These are phyloP conservation scores for Syngnathus floridae DNA, from an alignment of 2,113 vertebrate species.

Conservation along the genomic window DNA sequence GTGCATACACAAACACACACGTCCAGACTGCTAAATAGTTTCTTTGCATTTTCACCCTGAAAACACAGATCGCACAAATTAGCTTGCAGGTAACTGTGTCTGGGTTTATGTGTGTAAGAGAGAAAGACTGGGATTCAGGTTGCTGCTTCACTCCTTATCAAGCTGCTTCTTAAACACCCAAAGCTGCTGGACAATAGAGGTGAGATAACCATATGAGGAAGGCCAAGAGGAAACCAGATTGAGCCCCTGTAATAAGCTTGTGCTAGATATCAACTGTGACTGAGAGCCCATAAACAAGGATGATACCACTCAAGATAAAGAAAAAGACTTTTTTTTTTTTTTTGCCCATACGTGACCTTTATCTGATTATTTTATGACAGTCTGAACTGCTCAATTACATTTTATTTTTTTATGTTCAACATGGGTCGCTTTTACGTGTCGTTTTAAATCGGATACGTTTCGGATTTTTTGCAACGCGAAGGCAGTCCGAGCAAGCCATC, in stretches of 20 bases:
- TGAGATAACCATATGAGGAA: conserved; percentile 38
- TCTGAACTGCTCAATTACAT: too few relatives aligned
- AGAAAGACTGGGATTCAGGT: conserved; percentile 27
- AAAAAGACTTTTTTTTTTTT: too few relatives aligned
- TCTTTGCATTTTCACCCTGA: conserved; percentile 45
- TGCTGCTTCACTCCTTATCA: conserved; percentile 48
- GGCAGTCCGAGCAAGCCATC: too few relatives aligned
- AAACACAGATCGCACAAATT: conserved; percentile 54
- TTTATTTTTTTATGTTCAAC: too few relatives aligned
- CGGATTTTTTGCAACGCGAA: too few relatives aligned
- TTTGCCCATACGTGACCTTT: too few relatives aligned
- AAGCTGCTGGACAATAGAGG: conserved; percentile 38
- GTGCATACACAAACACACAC: conserved; percentile 11
- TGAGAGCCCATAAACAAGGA: background rate
- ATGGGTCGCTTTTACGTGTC: too few relatives aligned
- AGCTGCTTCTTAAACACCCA: conserved; percentile 42
- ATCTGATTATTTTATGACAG: too few relatives aligned
- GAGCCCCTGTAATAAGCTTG: conserved; percentile 45
- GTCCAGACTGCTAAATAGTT: conserved; percentile 32
- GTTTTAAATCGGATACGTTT: too few relatives aligned
- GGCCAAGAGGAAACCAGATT: conserved; percentile 41
- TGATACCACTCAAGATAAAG: too few relatives aligned
- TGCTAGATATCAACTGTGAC: conserved; percentile 24
- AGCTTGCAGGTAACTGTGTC: conserved; percentile 33
- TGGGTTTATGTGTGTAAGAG: background rate